Conservation (phyloP, 2,113 vertebrate genomes). For the Notechis scutatus region DNA sequence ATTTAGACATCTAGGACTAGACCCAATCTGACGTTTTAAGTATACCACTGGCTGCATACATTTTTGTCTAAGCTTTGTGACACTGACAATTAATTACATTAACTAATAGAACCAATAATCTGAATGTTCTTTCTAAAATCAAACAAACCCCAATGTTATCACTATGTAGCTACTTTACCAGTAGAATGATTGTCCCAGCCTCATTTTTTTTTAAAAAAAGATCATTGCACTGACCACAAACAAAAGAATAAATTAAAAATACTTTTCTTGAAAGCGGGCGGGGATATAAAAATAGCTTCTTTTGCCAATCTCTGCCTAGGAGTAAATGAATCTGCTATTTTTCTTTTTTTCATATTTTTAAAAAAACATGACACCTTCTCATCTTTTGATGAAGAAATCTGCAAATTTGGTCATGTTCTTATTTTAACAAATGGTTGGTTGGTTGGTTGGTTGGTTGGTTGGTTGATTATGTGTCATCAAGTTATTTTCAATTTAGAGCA, state of each 20-base stretch:
- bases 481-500: too few species aligned
- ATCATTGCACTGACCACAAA: conserved; percentile 16
- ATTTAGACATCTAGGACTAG: not conserved
- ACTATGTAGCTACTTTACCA: not conserved
- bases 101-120: not conserved
- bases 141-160: not conserved
- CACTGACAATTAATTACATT: conserved; percentile 15
- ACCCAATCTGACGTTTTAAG: not conserved
- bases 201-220: not conserved
- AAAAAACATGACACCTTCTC: not conserved
- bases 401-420: too few species aligned
- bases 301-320: not conserved
- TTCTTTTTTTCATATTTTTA: not conserved
- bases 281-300: not conserved
- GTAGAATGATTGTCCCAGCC: not conserved
- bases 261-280: not conserved
- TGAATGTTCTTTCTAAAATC: not conserved
- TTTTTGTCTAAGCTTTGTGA: conserved; percentile 20
- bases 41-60: conserved; percentile 3
- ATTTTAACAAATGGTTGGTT: too few species aligned
- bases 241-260: not conserved
- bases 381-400: not conserved
- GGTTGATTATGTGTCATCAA: too few species aligned
- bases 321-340: not conserved
- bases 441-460: too few species aligned